phyloP scores from a whole-genome alignment of 2,113 vertebrate genomes.

The Grallaria varia region DNA sequence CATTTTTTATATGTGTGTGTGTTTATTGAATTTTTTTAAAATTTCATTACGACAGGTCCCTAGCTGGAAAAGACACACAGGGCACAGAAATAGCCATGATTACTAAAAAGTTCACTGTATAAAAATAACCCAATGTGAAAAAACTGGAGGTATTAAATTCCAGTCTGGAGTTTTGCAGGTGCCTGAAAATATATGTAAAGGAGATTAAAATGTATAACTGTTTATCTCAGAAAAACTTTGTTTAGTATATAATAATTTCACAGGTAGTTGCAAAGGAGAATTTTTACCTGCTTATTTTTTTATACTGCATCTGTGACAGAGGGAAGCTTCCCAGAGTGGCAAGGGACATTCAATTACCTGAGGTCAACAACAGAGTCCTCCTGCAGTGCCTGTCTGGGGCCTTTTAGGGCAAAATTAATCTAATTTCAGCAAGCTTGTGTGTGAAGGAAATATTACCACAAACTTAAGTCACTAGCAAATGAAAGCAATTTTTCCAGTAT shows the following conservation, averaged over 20 bases:
- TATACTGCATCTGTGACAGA: not conserved
- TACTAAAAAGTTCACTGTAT: not conserved
- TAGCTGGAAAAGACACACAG: not conserved
- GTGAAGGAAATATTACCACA: not conserved
- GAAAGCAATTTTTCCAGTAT: not conserved
- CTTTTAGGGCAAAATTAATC: not conserved
- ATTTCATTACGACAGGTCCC: not conserved
- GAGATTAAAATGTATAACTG: not conserved
- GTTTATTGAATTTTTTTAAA: not conserved
- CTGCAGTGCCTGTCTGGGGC: not conserved
- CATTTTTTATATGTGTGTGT: accelerated
- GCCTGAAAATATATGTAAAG: not conserved
- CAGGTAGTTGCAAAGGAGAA: not conserved
- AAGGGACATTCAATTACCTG: not conserved
- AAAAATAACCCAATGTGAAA: not conserved
- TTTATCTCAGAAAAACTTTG: not conserved
- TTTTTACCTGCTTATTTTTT: not conserved
- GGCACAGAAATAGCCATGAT: not conserved
- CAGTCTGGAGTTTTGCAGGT: not conserved
- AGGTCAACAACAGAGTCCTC: not conserved
- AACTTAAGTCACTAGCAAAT: not conserved
- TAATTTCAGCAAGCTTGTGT: not conserved
- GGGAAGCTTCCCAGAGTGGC: not conserved
- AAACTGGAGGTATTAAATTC: not conserved
- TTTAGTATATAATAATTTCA: not conserved